Evolutionary conservation across 2,888 invertebrate species (phyloP).

Genomic region (Flexamia atlantica): DNA sequence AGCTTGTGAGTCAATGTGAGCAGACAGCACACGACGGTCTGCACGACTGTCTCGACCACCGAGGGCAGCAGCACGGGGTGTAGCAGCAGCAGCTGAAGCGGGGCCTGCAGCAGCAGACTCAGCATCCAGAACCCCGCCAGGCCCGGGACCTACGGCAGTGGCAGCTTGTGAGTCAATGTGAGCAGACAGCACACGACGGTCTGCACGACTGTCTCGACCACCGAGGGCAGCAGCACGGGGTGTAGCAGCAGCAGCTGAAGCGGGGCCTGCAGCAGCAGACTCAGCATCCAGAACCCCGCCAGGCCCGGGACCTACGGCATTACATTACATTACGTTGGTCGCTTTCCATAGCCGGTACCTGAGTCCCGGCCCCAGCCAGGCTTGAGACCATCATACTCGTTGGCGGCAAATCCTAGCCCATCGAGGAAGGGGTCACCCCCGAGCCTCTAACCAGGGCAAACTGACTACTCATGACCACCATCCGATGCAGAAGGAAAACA

Average conservation of each 20-base stretch:
- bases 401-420: neutral
- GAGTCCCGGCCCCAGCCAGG: too few species aligned
- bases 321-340: too few species aligned
- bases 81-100: slow-evolving; percentile 87
- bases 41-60: slow-evolving; percentile 1
- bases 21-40: slow-evolving; percentile 70
- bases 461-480: too few species aligned
- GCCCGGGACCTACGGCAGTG: slow-evolving; percentile 91
- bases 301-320: too few species aligned
- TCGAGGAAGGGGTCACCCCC: too few species aligned
- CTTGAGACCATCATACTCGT: too few species aligned
- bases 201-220: neutral
- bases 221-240: neutral
- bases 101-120: slow-evolving; percentile 91
- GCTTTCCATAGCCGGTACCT: too few species aligned
- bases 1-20: slow-evolving; percentile 71
- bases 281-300: slow-evolving; percentile 92
- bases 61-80: slow-evolving; percentile 66
- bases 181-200: neutral
- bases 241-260: slow-evolving; percentile 84
- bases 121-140: slow-evolving; percentile 94
- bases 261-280: slow-evolving; percentile 90
- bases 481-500: too few species aligned
- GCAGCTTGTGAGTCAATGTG: slow-evolving; percentile 65
- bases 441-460: too few species aligned